phyloP scores from a whole-genome alignment of 2,113 vertebrate genomes.

The Protobothrops mucrosquamatus region DNA sequence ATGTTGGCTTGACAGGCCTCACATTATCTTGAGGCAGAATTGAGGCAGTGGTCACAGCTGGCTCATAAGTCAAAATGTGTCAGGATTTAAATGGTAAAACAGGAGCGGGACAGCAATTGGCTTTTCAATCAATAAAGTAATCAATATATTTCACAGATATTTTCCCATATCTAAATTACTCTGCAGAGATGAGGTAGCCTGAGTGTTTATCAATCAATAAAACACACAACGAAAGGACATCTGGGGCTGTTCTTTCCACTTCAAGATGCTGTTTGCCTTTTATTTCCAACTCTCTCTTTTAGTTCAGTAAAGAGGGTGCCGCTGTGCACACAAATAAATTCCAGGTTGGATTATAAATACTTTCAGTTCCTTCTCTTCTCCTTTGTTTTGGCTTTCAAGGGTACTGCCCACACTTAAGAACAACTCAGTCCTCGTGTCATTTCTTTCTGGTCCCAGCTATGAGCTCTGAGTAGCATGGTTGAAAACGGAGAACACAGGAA shows the following conservation, averaged over 20 bases:
- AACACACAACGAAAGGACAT: constrained; percentile 78
- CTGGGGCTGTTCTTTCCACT: constrained; percentile 73
- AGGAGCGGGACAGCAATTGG: constrained; percentile 85
- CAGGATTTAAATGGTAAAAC: constrained; percentile 84
- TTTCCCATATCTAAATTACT: constrained; percentile 88
- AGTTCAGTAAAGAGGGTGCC: constrained; percentile 69
- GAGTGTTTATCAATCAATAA: constrained; percentile 84
- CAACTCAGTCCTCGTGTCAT: constrained; percentile 37
- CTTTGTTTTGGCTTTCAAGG: constrained; percentile 52
- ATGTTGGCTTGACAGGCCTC: constrained; percentile 73
- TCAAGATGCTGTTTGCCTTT: constrained; percentile 73
- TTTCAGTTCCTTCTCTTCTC: constrained; percentile 40
- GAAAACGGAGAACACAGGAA: neutral
- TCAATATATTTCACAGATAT: constrained; percentile 89
- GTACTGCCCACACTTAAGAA: constrained; percentile 46
- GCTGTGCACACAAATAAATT: constrained; percentile 65
- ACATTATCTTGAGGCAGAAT: constrained; percentile 79
- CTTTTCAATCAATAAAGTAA: constrained; percentile 86
- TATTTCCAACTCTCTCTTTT: constrained; percentile 64
- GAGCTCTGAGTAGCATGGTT: neutral
- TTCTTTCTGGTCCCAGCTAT: neutral
- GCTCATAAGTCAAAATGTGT: constrained; percentile 85
- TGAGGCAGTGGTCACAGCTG: constrained; percentile 75
- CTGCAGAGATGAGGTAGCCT: constrained; percentile 79
- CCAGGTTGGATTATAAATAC: constrained; percentile 44